Conservation (phyloP, 2,888 invertebrate genomes). For the Ectropis crepuscularia region DNA sequence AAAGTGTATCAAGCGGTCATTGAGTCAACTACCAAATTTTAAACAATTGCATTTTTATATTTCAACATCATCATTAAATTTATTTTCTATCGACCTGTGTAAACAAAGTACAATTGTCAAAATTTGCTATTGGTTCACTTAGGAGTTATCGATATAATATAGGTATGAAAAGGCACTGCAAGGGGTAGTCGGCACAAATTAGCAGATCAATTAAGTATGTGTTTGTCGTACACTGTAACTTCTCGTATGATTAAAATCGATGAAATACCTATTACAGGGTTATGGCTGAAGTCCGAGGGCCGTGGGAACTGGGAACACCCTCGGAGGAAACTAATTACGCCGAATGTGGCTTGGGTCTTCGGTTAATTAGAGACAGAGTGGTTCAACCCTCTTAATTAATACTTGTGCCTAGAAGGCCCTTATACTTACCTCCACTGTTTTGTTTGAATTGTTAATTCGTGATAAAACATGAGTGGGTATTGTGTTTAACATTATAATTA, state of each 20-base stretch:
- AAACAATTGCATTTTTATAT: no score
- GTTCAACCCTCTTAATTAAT: slow-evolving; percentile 84
- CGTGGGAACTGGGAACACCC: slow-evolving; percentile 69
- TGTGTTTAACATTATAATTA: slow-evolving; percentile 66
- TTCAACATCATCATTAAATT: no score
- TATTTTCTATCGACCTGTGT: no score
- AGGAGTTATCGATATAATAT: no score
- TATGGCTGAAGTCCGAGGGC: slow-evolving; percentile 69
- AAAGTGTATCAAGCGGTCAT: no score
- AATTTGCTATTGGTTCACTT: no score
- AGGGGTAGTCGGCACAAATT: neutral
- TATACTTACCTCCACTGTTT: slow-evolving; percentile 74
- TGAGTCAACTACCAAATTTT: no score
- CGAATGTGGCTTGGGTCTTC: slow-evolving; percentile 81
- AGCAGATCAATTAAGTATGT: neutral
- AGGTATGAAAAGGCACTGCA: neutral
- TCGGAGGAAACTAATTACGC: slow-evolving; percentile 81
- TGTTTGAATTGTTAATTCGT: slow-evolving; percentile 80
- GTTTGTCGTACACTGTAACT: slow-evolving; percentile 4
- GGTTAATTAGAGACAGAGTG: slow-evolving; percentile 82
- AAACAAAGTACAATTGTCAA: no score
- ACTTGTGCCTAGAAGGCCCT: slow-evolving; percentile 76
- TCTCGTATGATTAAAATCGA: slow-evolving; percentile 69
- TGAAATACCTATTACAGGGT: slow-evolving; percentile 68
- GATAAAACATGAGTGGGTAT: slow-evolving; percentile 71